Evolutionary conservation across 2,888 invertebrate species (phyloP), one percentile per base, ranked within the genome.

Genomic region (Torymus aiolomorphi): DNA sequence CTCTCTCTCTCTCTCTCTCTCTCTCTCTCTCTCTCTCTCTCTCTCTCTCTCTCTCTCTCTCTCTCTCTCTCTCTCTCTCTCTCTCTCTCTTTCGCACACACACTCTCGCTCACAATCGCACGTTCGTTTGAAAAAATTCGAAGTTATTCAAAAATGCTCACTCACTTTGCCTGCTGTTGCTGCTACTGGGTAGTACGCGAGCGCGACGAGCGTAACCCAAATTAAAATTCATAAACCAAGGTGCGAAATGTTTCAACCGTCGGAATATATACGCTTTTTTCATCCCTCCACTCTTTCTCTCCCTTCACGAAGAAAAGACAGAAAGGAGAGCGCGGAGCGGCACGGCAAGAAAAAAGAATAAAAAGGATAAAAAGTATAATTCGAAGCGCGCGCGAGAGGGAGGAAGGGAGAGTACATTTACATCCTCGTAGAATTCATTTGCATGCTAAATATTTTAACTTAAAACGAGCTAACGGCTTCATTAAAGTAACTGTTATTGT

Each of bases 211-310:
- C 51, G 24, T 71, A 76, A 62, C n/a, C 63, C 14, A 76, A 76
- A 76, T 80, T 76, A 76, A 76, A 80, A 80, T 76, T 80, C 73
- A 80, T 69, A 73, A 73, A 72, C 69, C 62, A 73, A 72, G 42
- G 76, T 56, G 69, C 56, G 49, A 76, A 72, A 72, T 61, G 73
- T 72, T 69, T 69, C 42, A 52, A 16, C 13, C 54, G 62, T 66
- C 69, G 59, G 49, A 13, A 24, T 62, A 59, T 66, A 61, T 24
- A 42, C 54, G 31, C 75, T 51, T 57, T 69, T 42, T 8, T 42
- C 42, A 42, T 42, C 18, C 14, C 11, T 31, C 18, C 16, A 13
- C 16, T 31, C 52, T 54, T n/a, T 52, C 31, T 16, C 16, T 42
- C 42, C 14, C 52, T 54, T n/a, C 42, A 16, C 11, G 59, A 52